Base-by-base conservation (phyloP, 2,888 invertebrate species). In the Colostygia pectinataria region DNA sequence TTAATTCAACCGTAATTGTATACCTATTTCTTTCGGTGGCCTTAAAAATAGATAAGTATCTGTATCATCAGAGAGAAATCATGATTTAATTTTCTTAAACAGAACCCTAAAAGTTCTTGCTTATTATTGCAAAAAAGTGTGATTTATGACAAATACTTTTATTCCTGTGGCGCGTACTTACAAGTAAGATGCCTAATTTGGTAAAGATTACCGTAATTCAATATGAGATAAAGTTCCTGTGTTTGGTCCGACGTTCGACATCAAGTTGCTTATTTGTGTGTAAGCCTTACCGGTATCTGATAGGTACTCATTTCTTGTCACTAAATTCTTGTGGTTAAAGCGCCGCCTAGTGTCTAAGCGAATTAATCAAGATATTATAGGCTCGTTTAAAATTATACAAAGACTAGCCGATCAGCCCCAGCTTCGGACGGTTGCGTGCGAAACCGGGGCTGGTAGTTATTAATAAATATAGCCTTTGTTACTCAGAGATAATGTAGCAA, bases 81-180 rank as follows among this genome's bases (percentile, higher is more conserved):
- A n/a, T n/a, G n/a, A n/a, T n/a, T n/a, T n/a, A n/a, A n/a, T n/a
- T n/a, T n/a, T n/a, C n/a, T n/a, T n/a, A n/a, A n/a, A n/a, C n/a
- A n/a, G n/a, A n/a, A n/a, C n/a, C n/a, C n/a, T n/a, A n/a, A n/a
- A n/a, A n/a, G n/a, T n/a, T n/a, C n/a, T n/a, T n/a, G n/a, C n/a
- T n/a, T n/a, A n/a, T n/a, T 25, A 25, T n/a, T 8, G 24, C 2
- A 31, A 40, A 43, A 48, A 46, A 28, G 45, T 43, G 36, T 45
- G 52, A 65, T 69, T 67, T 71, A 68, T 62, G 65, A 73, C 68
- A 69, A 71, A 74, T 74, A 68, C 68, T 51, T 61, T 58, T 50
- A 61, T 58, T 60, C 67, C 9, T 24, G 32, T 24, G 38, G 23
- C 28, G 12, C 10, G 10, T 13, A 10, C 33, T 24, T 24, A 20